These are phyloP conservation scores for Drosophila ustulata DNA, from an alignment of 2,888 invertebrate genomes.

Conservation along the genomic window DNA sequence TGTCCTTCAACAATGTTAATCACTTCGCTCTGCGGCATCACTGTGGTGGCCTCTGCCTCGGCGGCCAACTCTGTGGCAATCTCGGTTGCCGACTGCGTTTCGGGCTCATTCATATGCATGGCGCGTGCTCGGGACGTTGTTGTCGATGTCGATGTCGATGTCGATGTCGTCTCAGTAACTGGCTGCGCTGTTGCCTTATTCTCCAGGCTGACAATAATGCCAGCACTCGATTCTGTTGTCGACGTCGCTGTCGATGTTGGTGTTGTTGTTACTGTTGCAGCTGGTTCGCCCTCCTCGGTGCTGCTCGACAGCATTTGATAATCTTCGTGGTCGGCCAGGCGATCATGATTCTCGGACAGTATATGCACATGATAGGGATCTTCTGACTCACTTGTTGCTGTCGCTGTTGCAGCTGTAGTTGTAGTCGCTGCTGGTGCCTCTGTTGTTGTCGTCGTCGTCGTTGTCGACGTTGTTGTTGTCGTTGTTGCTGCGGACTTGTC, in stretches of 20 bases:
- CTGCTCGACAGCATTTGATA: conserved; percentile 82
- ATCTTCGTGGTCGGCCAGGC: conserved; percentile 82
- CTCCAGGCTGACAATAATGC: conserved; percentile 73
- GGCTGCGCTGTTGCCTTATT: conserved; percentile 75
- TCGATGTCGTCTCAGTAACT: conserved; percentile 39
- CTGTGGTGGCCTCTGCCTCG: conserved; percentile 35
- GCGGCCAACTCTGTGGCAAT: conserved; percentile 9
- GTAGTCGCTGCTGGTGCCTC: conserved; percentile 27
- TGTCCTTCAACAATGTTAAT: conserved; percentile 80
- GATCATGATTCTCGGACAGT: conserved; percentile 83
- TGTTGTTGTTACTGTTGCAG: conserved; percentile 38
- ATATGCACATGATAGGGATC: conserved; percentile 83
- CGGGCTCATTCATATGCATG: conserved; percentile 78
- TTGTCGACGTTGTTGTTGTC: conserved; percentile 28
- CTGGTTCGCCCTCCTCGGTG: conserved; percentile 70
- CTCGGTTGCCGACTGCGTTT: conserved; percentile 30
- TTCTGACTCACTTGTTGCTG: conserved; percentile 58
- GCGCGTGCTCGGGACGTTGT: conserved; percentile 78
- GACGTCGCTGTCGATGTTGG: conserved; percentile 38
- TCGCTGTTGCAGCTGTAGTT: conserved; percentile 37
- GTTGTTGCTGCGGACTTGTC: conserved; percentile 36
- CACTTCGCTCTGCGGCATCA: conserved; percentile 55
- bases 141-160: conserved; percentile 33
- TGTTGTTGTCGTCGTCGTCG: conserved; percentile 35
- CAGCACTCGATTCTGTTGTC: conserved; percentile 49